Conservation (phyloP, 2,797 vertebrate species). For the Limosa lapponica region DNA sequence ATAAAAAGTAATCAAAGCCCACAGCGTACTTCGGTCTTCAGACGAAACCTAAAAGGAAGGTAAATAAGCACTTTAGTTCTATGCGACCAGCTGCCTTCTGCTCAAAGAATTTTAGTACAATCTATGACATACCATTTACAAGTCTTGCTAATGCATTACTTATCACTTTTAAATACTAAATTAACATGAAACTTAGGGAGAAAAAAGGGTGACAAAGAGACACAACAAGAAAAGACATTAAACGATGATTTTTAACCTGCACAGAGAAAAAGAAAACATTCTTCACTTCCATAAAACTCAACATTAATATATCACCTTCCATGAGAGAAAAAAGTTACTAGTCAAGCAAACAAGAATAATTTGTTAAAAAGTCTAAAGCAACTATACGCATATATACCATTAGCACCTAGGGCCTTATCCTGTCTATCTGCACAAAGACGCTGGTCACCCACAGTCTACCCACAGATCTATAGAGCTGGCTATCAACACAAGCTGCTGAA, state of each 20-base stretch:
- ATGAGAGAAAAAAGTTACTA: not conserved
- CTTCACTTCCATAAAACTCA: not conserved
- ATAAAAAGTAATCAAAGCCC: constrained; percentile 95
- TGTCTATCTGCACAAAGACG: not conserved
- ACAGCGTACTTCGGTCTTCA: constrained; percentile 90
- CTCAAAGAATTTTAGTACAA: not conserved
- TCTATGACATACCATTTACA: not conserved
- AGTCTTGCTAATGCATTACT: not conserved
- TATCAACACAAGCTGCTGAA: not conserved
- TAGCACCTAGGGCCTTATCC: not conserved
- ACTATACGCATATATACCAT: not conserved
- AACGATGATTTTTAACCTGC: not conserved
- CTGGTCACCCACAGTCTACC: not conserved
- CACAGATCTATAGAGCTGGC: not conserved
- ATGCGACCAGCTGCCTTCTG: not conserved
- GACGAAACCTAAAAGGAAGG: constrained; percentile 81
- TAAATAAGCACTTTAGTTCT: not conserved
- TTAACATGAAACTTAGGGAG: not conserved
- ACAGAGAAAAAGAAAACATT: not conserved
- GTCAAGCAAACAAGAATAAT: not conserved
- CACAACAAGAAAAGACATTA: rapidly evolving
- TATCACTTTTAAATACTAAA: not conserved
- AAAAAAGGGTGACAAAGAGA: not conserved
- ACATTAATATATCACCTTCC: not conserved
- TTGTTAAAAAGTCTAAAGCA: not conserved